Evolutionary conservation across 2,888 invertebrate genomes (phyloP), one percentile per base, ranked within the genome.

Genomic region (Polydrusus tereticollis): DNA sequence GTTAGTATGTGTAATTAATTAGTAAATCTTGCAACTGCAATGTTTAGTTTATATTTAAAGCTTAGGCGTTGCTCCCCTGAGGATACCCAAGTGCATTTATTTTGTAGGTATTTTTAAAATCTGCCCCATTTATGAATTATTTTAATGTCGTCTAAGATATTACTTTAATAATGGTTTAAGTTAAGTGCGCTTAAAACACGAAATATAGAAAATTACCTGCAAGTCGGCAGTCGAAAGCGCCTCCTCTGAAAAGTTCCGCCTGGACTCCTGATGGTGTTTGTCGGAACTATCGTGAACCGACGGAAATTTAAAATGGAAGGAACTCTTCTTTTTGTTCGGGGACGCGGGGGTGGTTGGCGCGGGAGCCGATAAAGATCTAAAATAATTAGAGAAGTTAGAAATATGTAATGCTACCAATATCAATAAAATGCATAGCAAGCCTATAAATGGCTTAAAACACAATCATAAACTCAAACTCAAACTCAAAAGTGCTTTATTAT

Each of bases 231-330:
- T 93, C 81, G 91, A 88, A 78, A 94, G 91, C 14, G 94, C 92
- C 87, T 97, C 96, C 80, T 97, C 96, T 45, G 95, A 94, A 83
- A 96, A 97, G 81, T 96, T 96, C 76, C 96, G 90, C 78, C 94
- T 88, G 81, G 94, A 93, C 43, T 74, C 70, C 12, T 52, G 29
- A 12, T 73, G 75, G 45, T 75, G 77, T 57, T 79, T 79, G 26
- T 90, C 90, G 77, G 86, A 90, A 86, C 90, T 87, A 38, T 83
- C 84, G n/a, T 84, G 83, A 2, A 84, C 84, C 0, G 86, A 83
- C 5, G 92, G 91, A 85, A 94, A 91, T 78, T 92, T 90, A 84
- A 94, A 94, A 78, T 92, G 92, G 82, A 96, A 96, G n/a, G 74
- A 74, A 64, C 74, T 74, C 82, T 93, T 94, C 77, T 91, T 89